Evolutionary conservation across 2,113 vertebrate species (phyloP), one percentile per base, ranked within the genome.

Genomic region (Oreocharis arfaki): DNA sequence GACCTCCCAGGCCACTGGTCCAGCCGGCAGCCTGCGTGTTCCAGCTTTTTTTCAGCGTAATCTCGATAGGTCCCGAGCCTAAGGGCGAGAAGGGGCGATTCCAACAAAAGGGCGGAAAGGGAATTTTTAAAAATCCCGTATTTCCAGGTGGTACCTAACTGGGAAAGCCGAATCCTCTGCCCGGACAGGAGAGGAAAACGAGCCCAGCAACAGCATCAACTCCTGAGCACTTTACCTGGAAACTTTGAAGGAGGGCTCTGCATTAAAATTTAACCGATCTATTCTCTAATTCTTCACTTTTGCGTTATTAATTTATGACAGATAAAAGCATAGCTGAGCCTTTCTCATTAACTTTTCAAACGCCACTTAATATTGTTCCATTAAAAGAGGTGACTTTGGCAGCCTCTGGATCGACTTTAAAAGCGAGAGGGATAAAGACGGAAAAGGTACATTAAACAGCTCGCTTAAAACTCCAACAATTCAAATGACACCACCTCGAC

Each of bases 291-390:
- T 94, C 94, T 92, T 96, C 92, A 84, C 86, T 95, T 96, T 91
- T 93, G 92, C 80, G 82, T 97, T 94, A 96, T 95, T 97, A 97
- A 97, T 97, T 97, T 96, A 97, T 97, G 96, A 92, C 84, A 94
- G 94, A 96, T 97, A 97, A 97, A 97, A 97, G 96, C 95, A 78
- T 74, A 32, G 90, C 95, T 94, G 91, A 95, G 95, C 95, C 96
- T 79, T 42, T 50, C 96, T 96, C 96, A 97, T 96, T 95, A 97
- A 96, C 96, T 97, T 97, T 92, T 92, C 90, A 87, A 91, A 96
- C 35, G 80, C 46, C 92, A 96, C 87, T 95, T 96, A 97, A 95
- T 97, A 97, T 97, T 65, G 73, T 87, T 76, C 95, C 95, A 94
- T 96, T 96, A 85, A 93, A 93, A 95, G 61, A 68, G 79, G 96